Evolutionary conservation across 1,140 invertebrate genomes (phyloP).

Genomic region (Mycetomoellerius zeteki): DNA sequence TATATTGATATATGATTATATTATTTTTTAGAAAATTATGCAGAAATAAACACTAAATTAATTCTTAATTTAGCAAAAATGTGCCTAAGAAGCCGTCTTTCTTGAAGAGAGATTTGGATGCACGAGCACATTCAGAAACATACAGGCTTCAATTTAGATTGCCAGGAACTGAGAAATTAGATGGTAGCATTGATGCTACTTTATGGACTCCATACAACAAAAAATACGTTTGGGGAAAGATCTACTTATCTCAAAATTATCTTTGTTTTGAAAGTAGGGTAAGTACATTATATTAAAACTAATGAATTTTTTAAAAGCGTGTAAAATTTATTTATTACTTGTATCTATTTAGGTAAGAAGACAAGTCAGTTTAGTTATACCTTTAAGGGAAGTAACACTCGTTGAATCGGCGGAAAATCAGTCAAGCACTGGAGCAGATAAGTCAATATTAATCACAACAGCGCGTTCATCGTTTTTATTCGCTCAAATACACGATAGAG

Average conservation of each 20-base stretch:
- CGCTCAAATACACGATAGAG: conserved; percentile 94
- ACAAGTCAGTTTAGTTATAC: conserved; percentile 95
- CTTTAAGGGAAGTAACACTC: conserved; percentile 92
- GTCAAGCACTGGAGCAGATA: conserved; percentile 89
- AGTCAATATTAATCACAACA: conserved; percentile 95
- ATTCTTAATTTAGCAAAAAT: conserved; percentile 89
- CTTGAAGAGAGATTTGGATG: conserved; percentile 97
- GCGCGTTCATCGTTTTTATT: conserved; percentile 95
- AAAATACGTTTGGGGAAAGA: conserved; percentile 94
- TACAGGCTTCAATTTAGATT: conserved; percentile 95
- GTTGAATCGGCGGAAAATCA: conserved; percentile 92
- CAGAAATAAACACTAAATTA: not conserved
- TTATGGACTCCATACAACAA: conserved; percentile 99
- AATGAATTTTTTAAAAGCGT: not conserved
- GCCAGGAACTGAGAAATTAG: conserved; percentile 95
- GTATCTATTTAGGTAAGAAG: conserved; percentile 90
- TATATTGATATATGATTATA: conserved; percentile 77
- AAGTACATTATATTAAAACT: conserved; percentile 79
- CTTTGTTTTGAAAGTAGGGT: conserved; percentile 98
- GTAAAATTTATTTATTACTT: conserved; percentile 35
- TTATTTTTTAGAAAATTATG: conserved; percentile 15
- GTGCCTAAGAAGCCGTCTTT: conserved; percentile 95
- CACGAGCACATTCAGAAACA: conserved; percentile 95
- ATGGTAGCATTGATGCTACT: conserved; percentile 96
- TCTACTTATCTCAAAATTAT: conserved; percentile 98